Percentiles rank a stretch among this genome's conserved stretches.
phyloP scores from a whole-genome alignment of 2,113 vertebrate species.

The Bufo gargarizans region DNA sequence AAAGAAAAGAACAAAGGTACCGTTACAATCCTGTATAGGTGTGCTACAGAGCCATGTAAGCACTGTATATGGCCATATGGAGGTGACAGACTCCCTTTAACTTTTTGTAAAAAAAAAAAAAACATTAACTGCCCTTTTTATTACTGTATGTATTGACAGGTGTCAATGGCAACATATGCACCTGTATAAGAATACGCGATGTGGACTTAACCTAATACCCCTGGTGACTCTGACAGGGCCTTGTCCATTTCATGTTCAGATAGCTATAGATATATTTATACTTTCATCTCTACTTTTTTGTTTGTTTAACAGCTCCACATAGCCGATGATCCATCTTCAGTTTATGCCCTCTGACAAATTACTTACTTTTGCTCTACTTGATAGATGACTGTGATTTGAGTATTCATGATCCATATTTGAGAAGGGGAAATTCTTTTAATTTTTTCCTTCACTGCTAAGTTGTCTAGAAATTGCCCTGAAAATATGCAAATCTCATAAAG shows the following conservation, averaged over 20 bases:
- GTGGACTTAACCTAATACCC: no score
- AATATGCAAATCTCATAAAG: not conserved
- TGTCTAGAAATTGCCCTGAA: not conserved
- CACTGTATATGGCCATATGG: no score
- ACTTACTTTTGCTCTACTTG: not conserved
- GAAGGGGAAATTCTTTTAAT: not conserved
- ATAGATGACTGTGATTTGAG: not conserved
- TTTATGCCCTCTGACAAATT: not conserved
- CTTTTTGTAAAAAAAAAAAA: no score
- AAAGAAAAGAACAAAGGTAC: no score
- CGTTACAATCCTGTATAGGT: no score
- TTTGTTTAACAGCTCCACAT: not conserved
- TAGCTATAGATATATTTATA: not conserved
- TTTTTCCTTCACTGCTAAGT: not conserved
- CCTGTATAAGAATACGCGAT: no score
- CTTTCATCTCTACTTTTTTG: not conserved
- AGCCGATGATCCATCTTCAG: not conserved
- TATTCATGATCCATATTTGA: not conserved
- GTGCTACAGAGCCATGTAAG: no score
- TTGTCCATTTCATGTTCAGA: not conserved
- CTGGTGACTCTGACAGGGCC: no score
- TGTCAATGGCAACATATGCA: no score
- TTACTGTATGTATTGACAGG: no score
- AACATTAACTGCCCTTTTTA: no score
- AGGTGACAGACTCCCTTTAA: no score